Conservation (phyloP, 1,140 invertebrate species). For the Bilobella aurantiaca region DNA sequence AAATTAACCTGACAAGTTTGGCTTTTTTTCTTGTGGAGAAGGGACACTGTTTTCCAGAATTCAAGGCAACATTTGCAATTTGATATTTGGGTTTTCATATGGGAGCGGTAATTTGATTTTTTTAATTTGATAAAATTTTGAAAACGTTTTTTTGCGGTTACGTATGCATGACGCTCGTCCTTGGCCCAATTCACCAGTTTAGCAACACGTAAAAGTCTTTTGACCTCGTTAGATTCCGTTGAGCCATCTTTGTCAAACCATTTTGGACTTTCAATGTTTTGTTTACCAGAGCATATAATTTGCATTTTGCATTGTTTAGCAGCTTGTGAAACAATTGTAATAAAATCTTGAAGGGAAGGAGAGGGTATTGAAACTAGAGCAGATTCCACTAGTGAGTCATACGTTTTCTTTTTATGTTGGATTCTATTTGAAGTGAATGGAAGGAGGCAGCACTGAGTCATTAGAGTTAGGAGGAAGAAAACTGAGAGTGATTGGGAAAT, state of each 20-base stretch:
- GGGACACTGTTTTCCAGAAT: not conserved
- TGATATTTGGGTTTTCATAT: not conserved
- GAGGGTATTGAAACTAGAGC: too few relatives aligned
- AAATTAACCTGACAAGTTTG: slow-evolving; percentile 45
- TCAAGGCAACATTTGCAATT: not conserved
- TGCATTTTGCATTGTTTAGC: too few relatives aligned
- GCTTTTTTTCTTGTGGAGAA: slow-evolving; percentile 41
- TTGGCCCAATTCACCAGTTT: not conserved
- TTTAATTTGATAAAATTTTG: not conserved
- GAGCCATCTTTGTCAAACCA: not conserved
- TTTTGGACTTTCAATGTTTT: too few relatives aligned
- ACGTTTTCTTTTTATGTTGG: too few relatives aligned
- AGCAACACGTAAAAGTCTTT: not conserved
- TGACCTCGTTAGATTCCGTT: not conserved
- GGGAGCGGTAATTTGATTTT: not conserved
- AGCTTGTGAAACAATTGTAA: too few relatives aligned
- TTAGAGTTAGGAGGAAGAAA: too few relatives aligned
- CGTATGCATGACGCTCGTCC: not conserved
- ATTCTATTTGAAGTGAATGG: too few relatives aligned
- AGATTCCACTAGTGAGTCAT: too few relatives aligned
- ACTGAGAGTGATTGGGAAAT: too few relatives aligned
- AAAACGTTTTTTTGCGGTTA: not conserved
- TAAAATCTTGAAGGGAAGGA: too few relatives aligned
- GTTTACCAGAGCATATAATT: too few relatives aligned
- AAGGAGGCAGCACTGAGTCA: too few relatives aligned